Conservation (phyloP, 2,888 invertebrate species). For the Ferdinandea cuprea region DNA sequence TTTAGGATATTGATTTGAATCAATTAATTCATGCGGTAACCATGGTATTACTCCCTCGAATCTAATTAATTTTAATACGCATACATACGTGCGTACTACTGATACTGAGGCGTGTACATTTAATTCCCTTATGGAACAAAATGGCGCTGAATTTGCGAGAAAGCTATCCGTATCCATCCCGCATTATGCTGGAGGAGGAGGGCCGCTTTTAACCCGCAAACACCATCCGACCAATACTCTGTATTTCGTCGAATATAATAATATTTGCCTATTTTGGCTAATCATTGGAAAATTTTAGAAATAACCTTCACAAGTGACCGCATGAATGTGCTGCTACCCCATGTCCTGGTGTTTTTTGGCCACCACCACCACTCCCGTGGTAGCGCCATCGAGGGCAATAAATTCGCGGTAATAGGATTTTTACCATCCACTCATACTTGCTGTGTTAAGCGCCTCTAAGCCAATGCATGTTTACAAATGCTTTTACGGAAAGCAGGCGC, state of each 20-base stretch:
- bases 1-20: constrained; percentile 83
- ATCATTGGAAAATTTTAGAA: constrained; percentile 75
- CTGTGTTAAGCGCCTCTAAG: constrained; percentile 39
- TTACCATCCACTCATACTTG: constrained; percentile 64
- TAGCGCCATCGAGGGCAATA: constrained; percentile 60
- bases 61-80: constrained; percentile 84
- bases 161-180: constrained; percentile 59
- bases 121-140: constrained; percentile 74
- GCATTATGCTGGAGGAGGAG: constrained; percentile 77
- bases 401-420: constrained; percentile 75
- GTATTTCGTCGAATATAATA: constrained; percentile 69
- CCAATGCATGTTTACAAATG: constrained; percentile 67
- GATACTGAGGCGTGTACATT: constrained; percentile 49
- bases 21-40: constrained; percentile 83
- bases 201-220: constrained; percentile 55
- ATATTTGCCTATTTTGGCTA: constrained; percentile 76
- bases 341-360: constrained; percentile 9
- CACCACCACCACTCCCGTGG: constrained; percentile 16
- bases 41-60: constrained; percentile 83
- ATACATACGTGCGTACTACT: constrained; percentile 71
- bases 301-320: constrained; percentile 73
- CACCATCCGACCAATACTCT: not conserved
- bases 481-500: constrained; percentile 53
- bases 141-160: constrained; percentile 49
- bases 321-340: constrained; percentile 64